Percentiles rank a stretch among this genome's conserved stretches.
Conservation (phyloP, 2,113 vertebrate species). For the Myiozetetes cayanensis region DNA sequence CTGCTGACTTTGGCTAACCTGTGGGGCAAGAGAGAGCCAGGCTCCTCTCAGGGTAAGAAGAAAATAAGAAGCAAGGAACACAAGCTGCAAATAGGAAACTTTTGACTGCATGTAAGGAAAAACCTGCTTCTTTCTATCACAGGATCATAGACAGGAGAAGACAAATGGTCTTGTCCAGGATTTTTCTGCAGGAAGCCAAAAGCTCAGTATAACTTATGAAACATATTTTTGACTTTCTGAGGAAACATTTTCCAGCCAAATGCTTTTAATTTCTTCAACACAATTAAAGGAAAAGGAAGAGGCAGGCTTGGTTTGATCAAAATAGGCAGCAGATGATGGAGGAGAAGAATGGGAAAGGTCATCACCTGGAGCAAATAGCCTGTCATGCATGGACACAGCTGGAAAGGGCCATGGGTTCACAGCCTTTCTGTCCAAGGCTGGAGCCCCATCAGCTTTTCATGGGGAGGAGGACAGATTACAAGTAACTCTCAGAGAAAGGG, state of each 20-base stretch:
- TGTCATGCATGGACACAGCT: not conserved
- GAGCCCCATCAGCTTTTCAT: not conserved
- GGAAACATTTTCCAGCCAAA: conserved; percentile 49
- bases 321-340: conserved; percentile 52
- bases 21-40: not conserved
- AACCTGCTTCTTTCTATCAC: not conserved
- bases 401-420: not conserved
- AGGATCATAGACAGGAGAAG: not conserved
- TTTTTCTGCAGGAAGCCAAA: not conserved
- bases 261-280: conserved; percentile 28
- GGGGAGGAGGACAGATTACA: not conserved
- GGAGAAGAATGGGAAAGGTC: conserved; percentile 4
- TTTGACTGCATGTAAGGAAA: not conserved
- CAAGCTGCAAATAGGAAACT: not conserved
- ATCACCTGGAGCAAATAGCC: not conserved
- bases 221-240: not conserved
- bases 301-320: conserved; percentile 11
- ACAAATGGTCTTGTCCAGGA: not conserved
- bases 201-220: not conserved
- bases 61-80: not conserved
- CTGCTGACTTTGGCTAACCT: not conserved
- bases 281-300: conserved; percentile 76
- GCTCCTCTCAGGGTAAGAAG: not conserved
- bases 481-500: not conserved
- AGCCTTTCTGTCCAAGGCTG: not conserved